Percentiles rank a stretch among this genome's conserved stretches.
Conservation (phyloP, 1,140 invertebrate species). For the Zophobas atratus region DNA sequence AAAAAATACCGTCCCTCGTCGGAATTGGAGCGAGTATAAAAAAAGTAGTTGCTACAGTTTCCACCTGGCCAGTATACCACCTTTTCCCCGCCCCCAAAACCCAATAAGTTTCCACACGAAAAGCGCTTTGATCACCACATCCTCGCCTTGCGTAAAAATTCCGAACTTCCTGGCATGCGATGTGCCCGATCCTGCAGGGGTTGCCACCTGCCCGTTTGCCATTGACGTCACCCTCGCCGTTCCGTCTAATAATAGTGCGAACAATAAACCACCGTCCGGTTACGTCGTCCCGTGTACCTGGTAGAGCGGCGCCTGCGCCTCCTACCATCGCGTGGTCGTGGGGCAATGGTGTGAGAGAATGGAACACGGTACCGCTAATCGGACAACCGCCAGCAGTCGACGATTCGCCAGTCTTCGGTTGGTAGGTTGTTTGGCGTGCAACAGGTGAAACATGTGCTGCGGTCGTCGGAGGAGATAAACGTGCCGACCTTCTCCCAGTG, state of each 20-base stretch:
- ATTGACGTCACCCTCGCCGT: constrained; percentile 15
- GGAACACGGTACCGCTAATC: constrained; percentile 55
- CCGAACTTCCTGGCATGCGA: too few relatives aligned
- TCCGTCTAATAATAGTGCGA: constrained; percentile 6
- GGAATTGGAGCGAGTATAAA: too few relatives aligned
- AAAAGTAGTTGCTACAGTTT: too few relatives aligned
- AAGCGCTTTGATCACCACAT: too few relatives aligned
- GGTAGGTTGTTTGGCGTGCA: constrained; percentile 18
- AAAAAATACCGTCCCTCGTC: too few relatives aligned
- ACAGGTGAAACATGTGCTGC: constrained; percentile 47
- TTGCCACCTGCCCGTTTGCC: background rate
- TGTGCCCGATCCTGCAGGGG: too few relatives aligned
- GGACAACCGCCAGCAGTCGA: constrained; percentile 37
- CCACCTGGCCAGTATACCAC: too few relatives aligned
- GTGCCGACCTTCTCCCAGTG: background rate
- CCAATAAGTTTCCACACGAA: too few relatives aligned
- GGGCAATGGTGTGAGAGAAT: constrained; percentile 46
- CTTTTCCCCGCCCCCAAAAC: too few relatives aligned
- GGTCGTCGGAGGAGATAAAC: background rate
- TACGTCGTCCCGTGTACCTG: background rate
- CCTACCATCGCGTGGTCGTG: constrained; percentile 38
- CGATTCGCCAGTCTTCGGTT: constrained; percentile 4
- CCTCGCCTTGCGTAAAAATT: too few relatives aligned
- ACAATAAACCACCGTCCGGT: constrained; percentile 3
- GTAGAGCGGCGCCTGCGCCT: constrained; percentile 31